phyloP scores from a whole-genome alignment of 2,888 invertebrate genomes.

The Agrotis clavis region DNA sequence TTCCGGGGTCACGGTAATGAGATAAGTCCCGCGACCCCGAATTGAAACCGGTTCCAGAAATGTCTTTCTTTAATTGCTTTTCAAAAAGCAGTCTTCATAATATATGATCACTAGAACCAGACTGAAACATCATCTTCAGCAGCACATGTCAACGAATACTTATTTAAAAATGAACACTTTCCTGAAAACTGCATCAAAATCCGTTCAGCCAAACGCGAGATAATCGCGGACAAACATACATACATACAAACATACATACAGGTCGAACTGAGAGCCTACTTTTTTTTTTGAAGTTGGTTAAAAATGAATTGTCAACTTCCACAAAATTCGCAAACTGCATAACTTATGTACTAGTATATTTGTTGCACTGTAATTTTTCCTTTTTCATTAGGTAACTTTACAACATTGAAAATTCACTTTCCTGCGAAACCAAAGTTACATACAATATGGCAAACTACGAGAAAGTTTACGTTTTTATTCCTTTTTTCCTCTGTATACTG shows the following conservation, averaged over 20 bases:
- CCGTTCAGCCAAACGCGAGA: too few species aligned
- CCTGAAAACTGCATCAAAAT: too few species aligned
- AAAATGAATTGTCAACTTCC: constrained; percentile 33
- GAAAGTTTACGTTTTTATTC: constrained; percentile 69
- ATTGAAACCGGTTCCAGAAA: neutral
- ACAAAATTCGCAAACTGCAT: constrained; percentile 32
- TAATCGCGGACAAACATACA: too few species aligned
- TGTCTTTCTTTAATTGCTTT: neutral
- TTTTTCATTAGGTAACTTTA: too few species aligned
- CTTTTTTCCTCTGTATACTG: constrained; percentile 68
- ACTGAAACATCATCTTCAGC: constrained; percentile 6
- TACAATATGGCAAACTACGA: constrained; percentile 33
- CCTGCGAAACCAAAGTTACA: too few species aligned
- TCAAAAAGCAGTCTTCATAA: neutral
- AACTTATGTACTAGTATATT: constrained; percentile 25
- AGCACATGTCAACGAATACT: neutral
- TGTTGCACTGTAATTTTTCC: too few species aligned
- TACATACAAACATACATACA: too few species aligned
- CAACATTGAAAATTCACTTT: too few species aligned
- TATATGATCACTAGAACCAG: neutral
- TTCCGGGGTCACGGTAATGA: too few species aligned
- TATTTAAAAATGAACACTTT: constrained; percentile 23
- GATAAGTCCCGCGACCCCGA: too few species aligned
- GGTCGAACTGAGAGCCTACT: too few species aligned
- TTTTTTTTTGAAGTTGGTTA: too few species aligned